Conservation (phyloP, 2,888 invertebrate species). For the Epirrhoe tristata region DNA sequence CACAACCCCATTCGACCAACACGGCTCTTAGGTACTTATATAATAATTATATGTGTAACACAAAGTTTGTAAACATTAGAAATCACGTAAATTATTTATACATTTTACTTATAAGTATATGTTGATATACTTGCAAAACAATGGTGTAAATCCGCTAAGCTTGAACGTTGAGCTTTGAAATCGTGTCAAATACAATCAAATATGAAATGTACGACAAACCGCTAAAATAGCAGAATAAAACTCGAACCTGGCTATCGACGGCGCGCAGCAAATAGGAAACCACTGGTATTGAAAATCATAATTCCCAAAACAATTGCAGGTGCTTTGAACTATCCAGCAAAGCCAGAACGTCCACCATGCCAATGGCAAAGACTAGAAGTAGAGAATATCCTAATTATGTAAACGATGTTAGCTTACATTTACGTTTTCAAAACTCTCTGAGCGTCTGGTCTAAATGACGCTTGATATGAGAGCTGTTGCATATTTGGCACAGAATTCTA, state of each 20-base stretch:
- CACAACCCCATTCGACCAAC: too few relatives aligned
- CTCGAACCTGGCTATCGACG: slow-evolving; percentile 14
- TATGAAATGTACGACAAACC: slow-evolving; percentile 5
- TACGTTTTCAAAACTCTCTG: too few relatives aligned
- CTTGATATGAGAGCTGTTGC: too few relatives aligned
- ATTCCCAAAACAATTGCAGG: slow-evolving; percentile 40
- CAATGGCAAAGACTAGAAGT: slow-evolving; percentile 21
- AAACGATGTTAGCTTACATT: not conserved
- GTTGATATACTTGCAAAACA: too few relatives aligned
- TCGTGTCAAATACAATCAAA: not conserved
- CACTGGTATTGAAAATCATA: slow-evolving; percentile 36
- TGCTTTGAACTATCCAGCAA: slow-evolving; percentile 31
- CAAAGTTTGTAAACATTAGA: too few relatives aligned
- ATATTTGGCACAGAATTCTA: too few relatives aligned
- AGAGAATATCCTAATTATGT: not conserved
- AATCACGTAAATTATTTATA: too few relatives aligned
- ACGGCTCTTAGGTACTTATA: too few relatives aligned
- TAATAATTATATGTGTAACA: too few relatives aligned
- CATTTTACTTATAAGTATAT: too few relatives aligned
- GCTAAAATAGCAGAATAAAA: slow-evolving; percentile 9
- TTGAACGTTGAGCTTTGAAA: not conserved
- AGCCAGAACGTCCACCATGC: slow-evolving; percentile 28
- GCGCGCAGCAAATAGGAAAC: slow-evolving; percentile 25
- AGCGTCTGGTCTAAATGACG: too few relatives aligned
- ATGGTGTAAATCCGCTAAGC: not conserved